These are phyloP conservation scores for Elanus axillaris DNA, from an alignment of 2,113 vertebrate genomes.

Conservation along the genomic window DNA sequence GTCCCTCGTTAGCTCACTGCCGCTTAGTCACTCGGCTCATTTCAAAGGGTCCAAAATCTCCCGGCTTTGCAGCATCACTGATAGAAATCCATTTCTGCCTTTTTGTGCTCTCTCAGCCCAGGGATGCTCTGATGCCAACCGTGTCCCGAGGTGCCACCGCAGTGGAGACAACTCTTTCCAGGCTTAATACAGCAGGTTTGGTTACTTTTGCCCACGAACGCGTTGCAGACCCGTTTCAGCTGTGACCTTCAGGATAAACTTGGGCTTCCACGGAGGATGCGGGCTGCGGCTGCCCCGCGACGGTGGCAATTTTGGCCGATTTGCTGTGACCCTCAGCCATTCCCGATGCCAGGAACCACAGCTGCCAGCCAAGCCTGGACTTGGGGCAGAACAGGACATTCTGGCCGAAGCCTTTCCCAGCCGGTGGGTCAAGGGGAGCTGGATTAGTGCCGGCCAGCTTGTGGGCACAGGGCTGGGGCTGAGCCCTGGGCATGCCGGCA, in stretches of 20 bases:
- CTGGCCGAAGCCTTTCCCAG: background rate
- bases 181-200: background rate
- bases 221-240: accelerated
- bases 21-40: background rate
- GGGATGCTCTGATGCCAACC: accelerated
- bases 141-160: background rate
- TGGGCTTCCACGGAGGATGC: accelerated
- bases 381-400: no score
- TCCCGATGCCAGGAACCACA: background rate
- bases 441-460: background rate
- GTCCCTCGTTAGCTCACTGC: background rate
- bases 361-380: background rate
- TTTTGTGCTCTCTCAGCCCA: background rate
- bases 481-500: background rate
- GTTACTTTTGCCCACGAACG: background rate
- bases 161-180: background rate
- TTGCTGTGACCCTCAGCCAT: background rate
- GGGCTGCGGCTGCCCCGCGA: accelerated
- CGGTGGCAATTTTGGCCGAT: accelerated
- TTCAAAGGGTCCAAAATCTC: background rate
- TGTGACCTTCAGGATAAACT: background rate
- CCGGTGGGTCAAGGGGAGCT: accelerated
- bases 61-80: background rate
- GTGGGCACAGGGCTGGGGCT: background rate
- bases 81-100: background rate